These are phyloP conservation scores for Champsocephalus gunnari DNA, from an alignment of 2,797 vertebrate species.

Conservation along the genomic window DNA sequence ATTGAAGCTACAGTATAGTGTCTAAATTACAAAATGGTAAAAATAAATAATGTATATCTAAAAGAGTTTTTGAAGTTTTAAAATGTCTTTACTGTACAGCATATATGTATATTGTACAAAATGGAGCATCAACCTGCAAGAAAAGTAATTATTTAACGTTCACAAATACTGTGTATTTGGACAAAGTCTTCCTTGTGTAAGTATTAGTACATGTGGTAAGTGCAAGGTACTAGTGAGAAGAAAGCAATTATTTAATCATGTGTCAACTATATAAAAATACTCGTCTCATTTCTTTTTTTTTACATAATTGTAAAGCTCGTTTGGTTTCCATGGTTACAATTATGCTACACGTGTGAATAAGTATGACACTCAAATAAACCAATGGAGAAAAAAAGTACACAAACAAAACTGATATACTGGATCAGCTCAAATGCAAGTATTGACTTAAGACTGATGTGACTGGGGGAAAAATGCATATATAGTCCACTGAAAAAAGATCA, in stretches of 20 bases:
- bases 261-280: conserved; percentile 88
- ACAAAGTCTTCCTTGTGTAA: conserved; percentile 79
- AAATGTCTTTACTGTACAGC: conserved; percentile 91
- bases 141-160: conserved; percentile 87
- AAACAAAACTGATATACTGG: conserved; percentile 44
- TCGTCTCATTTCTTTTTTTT: conserved; percentile 82
- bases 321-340: conserved; percentile 81
- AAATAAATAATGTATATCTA: conserved; percentile 99
- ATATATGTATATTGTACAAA: conserved; percentile 94
- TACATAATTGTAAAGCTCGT: conserved; percentile 83
- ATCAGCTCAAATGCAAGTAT: conserved; percentile 49
- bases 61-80: conserved; percentile 90
- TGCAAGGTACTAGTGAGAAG: conserved; percentile 91
- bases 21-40: conserved; percentile 99
- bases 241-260: conserved; percentile 87
- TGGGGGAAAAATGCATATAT: conserved; percentile 33
- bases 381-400: conserved; percentile 65
- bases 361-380: conserved; percentile 69
- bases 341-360: conserved; percentile 75
- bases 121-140: conserved; percentile 90
- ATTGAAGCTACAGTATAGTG: conserved; percentile 94
- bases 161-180: conserved; percentile 90
- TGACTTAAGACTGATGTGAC: conserved; percentile 45
- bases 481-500: conserved; percentile 24
- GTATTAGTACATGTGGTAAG: conserved; percentile 92